A percentile compares a stretch with the other conserved stretches of the same genome.
Evolutionary conservation across 1,140 invertebrate genomes (phyloP).

Genomic region (Dolichoris vasculosae): DNA sequence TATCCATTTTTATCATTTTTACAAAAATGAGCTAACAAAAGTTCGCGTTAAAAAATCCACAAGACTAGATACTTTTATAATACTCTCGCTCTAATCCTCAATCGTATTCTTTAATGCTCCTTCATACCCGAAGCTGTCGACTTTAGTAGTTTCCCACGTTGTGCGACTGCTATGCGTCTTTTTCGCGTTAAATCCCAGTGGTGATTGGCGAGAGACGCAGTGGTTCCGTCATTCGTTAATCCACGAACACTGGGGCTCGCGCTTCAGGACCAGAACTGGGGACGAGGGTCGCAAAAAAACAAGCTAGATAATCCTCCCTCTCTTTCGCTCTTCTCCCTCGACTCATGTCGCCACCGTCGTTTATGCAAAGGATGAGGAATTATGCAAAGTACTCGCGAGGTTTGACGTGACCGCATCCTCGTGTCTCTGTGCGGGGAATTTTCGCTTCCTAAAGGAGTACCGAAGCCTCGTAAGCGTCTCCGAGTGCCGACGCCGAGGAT

Average conservation of each 20-base stretch:
- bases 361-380: constrained; percentile 64
- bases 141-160: not conserved
- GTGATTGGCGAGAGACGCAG: not conserved
- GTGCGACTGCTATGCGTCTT: not conserved
- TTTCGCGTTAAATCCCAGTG: constrained; percentile 1
- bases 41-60: not conserved
- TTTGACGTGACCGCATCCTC: constrained; percentile 58
- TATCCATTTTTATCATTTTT: constrained; percentile 2
- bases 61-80: not conserved
- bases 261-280: no score
- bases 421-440: not conserved
- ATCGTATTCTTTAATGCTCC: not conserved
- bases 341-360: constrained; percentile 22
- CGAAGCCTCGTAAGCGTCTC: no score
- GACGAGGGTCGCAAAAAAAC: not conserved
- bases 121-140: not conserved
- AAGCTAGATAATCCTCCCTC: not conserved
- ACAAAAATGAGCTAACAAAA: not conserved
- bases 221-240: not conserved
- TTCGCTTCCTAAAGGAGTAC: not conserved
- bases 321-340: no score
- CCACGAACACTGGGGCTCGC: not conserved
- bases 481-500: not conserved
- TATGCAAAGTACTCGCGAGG: constrained; percentile 64
- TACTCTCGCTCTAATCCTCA: no score